Evolutionary conservation across 2,797 vertebrate genomes (phyloP), one percentile per base, ranked within the genome.

Genomic region (Danionella dracula): DNA sequence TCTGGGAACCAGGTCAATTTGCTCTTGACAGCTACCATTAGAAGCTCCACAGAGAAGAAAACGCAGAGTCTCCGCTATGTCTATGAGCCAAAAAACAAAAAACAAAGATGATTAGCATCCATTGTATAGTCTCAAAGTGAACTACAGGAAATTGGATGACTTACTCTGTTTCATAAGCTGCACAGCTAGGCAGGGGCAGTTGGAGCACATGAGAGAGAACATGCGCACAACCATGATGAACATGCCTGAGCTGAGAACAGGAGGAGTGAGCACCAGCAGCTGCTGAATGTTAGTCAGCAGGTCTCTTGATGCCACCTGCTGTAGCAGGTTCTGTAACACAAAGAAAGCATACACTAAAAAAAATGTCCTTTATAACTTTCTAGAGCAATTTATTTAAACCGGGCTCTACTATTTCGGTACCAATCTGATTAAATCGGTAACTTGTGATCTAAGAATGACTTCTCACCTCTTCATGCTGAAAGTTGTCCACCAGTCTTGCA

Each of bases 201-300:
- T 98, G 72, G 96, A 99, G 83, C 97, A 99, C 95, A 99, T 99
- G 58, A 99, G 87, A 17, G 97, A 99, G 86, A 99, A 97, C 96
- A 99, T 99, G 80, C 97, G 95, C 75, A 99, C 97, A 71, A 99
- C 97, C 96, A 99, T 99, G 82, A 99, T 99, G 84, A 99, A 99
- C 97, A 99, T 99, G 79, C 96, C 96, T 27, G 97, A 98, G 88
- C 96, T 99, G 81, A 99, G 88, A 73, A 99, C 92, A 4, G 97
- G 97, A 61, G 97, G 97, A 2, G 96, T 99, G 77, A 99, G 94
- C 1, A 99, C 96, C 84, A 99, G 81, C 58, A 99, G 91, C 73
- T 99, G 97, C 84, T 99, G 97, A 78, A 98, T 96, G 82, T 99
- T 98, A 56, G 96, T 98, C 78, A 99, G 87, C 76, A 99, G 89